Evolutionary conservation across 2,888 invertebrate species (phyloP), one percentile per base, ranked within the genome.

Genomic region (Horisme vitalbata): DNA sequence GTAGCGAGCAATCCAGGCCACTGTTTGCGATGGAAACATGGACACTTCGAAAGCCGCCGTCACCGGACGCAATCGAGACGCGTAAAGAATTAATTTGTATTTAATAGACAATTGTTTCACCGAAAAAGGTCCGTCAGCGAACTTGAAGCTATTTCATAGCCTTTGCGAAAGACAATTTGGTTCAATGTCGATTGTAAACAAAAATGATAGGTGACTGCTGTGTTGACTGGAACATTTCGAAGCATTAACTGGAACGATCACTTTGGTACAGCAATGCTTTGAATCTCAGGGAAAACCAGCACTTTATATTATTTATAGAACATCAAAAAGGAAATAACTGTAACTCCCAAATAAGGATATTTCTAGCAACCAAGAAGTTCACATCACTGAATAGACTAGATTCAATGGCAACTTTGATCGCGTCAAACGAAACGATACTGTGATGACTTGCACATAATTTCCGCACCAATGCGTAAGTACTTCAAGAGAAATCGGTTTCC

Each of bases 41-140:
- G 73, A 75, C 62, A 75, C 79, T 78, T 83, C 76, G 85, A 85
- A 86, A 85, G 84, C 83, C 75, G 73, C 76, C 76, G 76, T 77
- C 80, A 79, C 86, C 88, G 87, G 88, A 87, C 84, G 84, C 80
- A 64, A 72, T 67, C 64, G 72, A 73, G 77, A 87, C 87, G 88
- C 80, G 83, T 72, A 63, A 72, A 75, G 87, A 87, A 87, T 87
- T 83, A 87, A 89, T 86, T 81, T 68, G 69, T 69, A 63, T 73
- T 79, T 79, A 79, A 84, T 80, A 75, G 75, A 78, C 87, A 73
- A 85, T 86, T 81, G 84, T 83, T 80, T 73, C 64, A 66, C 74
- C 78, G 52, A 75, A 82, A 75, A 82, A 74, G 80, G 83, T 68
- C 59, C 53, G 68, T 68, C 72, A 48, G 73, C 69, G 70, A 71